Evolutionary conservation across 2,888 invertebrate species (phyloP), one percentile per base, ranked within the genome.

Genomic region (Mellilla xanthometata): DNA sequence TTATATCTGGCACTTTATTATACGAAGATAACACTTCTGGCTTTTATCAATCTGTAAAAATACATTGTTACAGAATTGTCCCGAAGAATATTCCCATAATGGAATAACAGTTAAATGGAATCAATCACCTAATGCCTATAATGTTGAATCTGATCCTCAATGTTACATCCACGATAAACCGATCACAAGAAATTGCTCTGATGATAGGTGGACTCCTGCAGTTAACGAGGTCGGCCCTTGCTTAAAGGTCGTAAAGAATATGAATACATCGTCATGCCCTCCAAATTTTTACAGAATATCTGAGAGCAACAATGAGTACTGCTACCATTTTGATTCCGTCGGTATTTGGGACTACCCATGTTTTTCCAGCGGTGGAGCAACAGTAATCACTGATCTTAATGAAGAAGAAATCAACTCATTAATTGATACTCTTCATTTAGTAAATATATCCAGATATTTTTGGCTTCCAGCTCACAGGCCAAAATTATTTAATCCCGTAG

Each of bases 391-490:
- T 1, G 82, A 88, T 54, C 62, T 89, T 15, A 61, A 66, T 27
- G 49, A 53, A 31, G 49, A 61, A 9, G 82, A 86, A 54, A 45
- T 74, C 0, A 47, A 68, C 8, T 67, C 68, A n/a, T 49, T 89
- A 41, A 44, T 87, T 13, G 43, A 62, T 26, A 72, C 75, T 6
- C 75, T 91, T 42, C 61, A 50, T 36, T 36, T 46, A 9, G 57
- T 50, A 32, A 73, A 75, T 39, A 52, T 42, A 1, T 73, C 78
- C 0, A 68, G 65, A 50, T 76, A 69, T 45, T 83, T 71, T 58
- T 92, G 92, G 92, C 56, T 92, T 39, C 91, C 92, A 9, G 81
- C 85, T 2, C 73, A 73, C 30, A 76, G 91, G 26, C 57, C 63
- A n/a, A 78, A 77, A 34, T 51, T 69, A 23, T 90, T 83, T 51